Conservation (phyloP, 2,113 vertebrate genomes). For the Varanus salvator region DNA sequence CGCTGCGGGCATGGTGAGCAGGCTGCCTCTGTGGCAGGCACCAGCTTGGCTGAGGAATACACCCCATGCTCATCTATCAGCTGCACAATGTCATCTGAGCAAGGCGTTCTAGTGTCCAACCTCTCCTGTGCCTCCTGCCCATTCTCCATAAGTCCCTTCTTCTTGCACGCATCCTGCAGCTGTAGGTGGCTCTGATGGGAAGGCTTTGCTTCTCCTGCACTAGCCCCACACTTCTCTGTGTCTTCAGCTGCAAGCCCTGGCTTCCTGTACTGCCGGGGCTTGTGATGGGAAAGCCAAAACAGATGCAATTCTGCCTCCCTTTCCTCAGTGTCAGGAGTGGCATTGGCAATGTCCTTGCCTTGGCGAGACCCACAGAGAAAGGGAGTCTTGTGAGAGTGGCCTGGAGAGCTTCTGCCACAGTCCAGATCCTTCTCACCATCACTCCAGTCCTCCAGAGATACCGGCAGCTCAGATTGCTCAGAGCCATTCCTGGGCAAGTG, state of each 20-base stretch:
- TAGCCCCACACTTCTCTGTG: background rate
- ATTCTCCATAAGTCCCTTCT: background rate
- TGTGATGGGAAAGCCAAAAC: background rate
- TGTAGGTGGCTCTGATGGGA: background rate
- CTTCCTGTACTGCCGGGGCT: background rate
- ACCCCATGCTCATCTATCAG: constrained; percentile 60
- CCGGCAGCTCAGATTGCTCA: background rate
- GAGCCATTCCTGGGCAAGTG: background rate
- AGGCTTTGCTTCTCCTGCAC: background rate
- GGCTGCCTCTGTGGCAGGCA: background rate
- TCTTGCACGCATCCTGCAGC: background rate
- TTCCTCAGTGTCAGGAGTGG: background rate
- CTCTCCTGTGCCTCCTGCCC: constrained; percentile 24
- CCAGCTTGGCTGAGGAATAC: constrained; percentile 65
- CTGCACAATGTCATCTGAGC: constrained; percentile 38
- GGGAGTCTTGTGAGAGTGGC: rapidly evolving
- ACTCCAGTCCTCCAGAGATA: rapidly evolving
- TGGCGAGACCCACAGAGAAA: rapidly evolving
- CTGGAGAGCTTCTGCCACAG: background rate
- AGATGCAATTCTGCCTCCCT: background rate
- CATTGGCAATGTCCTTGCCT: background rate
- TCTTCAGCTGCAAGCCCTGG: rapidly evolving
- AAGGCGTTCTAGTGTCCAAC: rapidly evolving
- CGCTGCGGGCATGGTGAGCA: rapidly evolving
- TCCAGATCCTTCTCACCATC: background rate